Conservation (phyloP, 2,113 vertebrate species). For the Cervus canadensis region DNA sequence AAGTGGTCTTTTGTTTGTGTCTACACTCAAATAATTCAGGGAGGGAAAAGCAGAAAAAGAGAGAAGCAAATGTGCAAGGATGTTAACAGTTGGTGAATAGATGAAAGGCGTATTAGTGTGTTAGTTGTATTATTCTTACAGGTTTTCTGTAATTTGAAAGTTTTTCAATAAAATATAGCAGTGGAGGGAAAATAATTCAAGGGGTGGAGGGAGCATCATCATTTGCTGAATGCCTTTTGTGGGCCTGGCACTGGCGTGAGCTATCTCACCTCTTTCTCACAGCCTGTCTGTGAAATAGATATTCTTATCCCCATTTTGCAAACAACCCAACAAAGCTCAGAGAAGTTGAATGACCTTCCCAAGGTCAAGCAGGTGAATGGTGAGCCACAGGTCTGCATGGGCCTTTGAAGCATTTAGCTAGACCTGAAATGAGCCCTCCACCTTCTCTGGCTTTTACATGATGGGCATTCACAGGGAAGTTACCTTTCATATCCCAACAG, state of each 20-base stretch:
- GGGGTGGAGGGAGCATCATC: neutral
- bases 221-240: neutral
- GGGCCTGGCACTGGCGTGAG: neutral
- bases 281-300: neutral
- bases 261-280: neutral
- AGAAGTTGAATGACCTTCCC: neutral
- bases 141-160: neutral
- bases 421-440: neutral
- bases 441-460: neutral
- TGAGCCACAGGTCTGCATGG: neutral
- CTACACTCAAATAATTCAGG: neutral
- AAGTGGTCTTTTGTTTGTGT: neutral
- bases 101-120: neutral
- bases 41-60: neutral
- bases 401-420: neutral
- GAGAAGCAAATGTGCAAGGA: neutral
- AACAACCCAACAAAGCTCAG: neutral
- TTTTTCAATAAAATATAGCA: neutral
- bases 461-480: neutral
- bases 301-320: neutral
- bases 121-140: neutral
- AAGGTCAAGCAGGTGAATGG: neutral
- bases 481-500: neutral
- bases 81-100: neutral
- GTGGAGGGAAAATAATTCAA: neutral